These are phyloP conservation scores for Mus spretus DNA, from an alignment of 2,797 vertebrate species.

Conservation along the genomic window DNA sequence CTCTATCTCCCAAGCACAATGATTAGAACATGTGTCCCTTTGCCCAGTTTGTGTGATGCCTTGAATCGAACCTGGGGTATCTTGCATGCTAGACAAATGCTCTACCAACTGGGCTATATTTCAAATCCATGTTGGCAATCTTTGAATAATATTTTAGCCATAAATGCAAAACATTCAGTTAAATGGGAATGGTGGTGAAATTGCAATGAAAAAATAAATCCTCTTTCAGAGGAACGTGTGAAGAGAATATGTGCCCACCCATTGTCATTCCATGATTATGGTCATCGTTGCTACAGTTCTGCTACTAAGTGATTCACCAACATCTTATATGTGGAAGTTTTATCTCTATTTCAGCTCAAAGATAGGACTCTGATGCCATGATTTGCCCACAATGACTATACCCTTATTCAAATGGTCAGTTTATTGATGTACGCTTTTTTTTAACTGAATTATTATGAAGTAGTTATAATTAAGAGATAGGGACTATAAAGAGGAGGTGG, in stretches of 20 bases:
- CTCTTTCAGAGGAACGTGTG: too few species aligned
- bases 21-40: too few species aligned
- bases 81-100: background rate
- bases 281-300: background rate
- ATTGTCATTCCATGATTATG: background rate
- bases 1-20: background rate
- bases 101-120: background rate
- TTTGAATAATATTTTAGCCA: background rate
- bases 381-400: background rate
- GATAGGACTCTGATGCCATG: background rate
- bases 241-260: background rate
- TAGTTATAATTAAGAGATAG: background rate
- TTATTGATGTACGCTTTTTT: background rate
- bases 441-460: too few species aligned
- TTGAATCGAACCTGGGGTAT: background rate
- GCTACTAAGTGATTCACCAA: background rate
- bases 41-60: background rate
- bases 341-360: background rate
- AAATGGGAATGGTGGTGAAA: background rate
- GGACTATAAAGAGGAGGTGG: background rate
- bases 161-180: background rate
- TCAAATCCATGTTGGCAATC: background rate
- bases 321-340: background rate
- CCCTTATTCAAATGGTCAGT: background rate
- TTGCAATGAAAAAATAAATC: accelerated